phyloP scores from a whole-genome alignment of 2,113 vertebrate species.

The Melanerpes formicivorus region DNA sequence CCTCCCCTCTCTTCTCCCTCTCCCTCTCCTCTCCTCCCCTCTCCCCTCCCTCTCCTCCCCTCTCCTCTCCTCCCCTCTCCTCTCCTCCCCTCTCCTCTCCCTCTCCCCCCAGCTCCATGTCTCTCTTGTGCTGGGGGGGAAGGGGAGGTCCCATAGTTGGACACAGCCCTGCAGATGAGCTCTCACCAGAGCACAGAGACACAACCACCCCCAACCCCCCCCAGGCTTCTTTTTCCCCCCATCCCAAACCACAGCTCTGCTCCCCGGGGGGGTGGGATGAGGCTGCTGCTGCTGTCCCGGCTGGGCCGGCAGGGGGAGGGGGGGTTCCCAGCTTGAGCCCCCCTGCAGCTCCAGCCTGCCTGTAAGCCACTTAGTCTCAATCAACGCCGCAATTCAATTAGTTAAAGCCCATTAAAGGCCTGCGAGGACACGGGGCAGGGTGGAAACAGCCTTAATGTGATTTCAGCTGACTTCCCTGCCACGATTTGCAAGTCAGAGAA shows the following conservation, averaged over 20 bases:
- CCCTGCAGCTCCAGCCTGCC: not conserved
- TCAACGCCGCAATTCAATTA: slow-evolving; percentile 15
- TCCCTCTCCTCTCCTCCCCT: too few relatives aligned
- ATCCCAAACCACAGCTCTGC: not conserved
- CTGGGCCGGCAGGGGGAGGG: accelerated
- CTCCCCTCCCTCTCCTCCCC: too few relatives aligned
- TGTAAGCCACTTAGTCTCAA: not conserved
- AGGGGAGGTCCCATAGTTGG: too few relatives aligned
- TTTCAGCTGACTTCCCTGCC: slow-evolving; percentile 16
- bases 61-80: too few relatives aligned
- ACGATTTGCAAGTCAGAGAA: slow-evolving; percentile 49
- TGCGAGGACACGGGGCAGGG: slow-evolving; percentile 1
- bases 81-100: too few relatives aligned
- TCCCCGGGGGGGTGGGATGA: accelerated
- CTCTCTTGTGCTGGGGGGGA: too few relatives aligned
- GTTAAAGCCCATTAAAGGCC: slow-evolving; percentile 31
- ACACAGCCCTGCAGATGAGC: too few relatives aligned
- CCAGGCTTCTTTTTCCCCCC: not conserved
- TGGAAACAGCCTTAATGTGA: slow-evolving; percentile 47
- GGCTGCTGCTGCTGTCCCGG: not conserved
- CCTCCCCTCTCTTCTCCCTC: too few relatives aligned
- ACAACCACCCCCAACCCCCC: too few relatives aligned
- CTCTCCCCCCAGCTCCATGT: too few relatives aligned
- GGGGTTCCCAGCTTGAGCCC: not conserved
- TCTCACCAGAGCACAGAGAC: too few relatives aligned